Evolutionary conservation across 1,140 invertebrate species (phyloP), one percentile per base, ranked within the genome.

Genomic region (Rhizoglyphus robini): DNA sequence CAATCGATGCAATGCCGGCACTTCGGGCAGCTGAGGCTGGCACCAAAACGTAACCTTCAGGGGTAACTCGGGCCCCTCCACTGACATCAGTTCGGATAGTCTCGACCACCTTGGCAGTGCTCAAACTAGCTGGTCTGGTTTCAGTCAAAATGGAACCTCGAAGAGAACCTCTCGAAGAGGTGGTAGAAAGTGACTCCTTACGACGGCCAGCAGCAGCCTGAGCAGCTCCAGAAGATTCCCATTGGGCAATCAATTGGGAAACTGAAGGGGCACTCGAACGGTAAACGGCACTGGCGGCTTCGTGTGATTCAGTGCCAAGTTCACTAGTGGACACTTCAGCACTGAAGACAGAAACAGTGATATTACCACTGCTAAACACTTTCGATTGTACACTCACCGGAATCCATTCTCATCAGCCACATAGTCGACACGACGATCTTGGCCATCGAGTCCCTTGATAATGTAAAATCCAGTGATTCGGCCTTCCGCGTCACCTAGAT

Each of bases 361-460:
- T 27, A 8, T 67, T 25, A 31, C 36, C 54, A 49, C 30, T 23
- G 15, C 5, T 13, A 20, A 63, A 57, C 18, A 63, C 8, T 18
- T 4, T 18, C 20, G 15, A 29, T 25, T 59, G 34, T 11, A 49
- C 47, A n/a, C 30, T 36, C 18, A 63, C 47, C 63, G 31, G 65
- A 67, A 69, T 34, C 68, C 68, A 65, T 66, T 65, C 41, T 67
- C 68, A 51, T 69, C 68, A 27, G 68, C 68, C 23, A 68, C 65
- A 54, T 69, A 69, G 30, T 69, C 66, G 27, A 69, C 68, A 25
- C 67, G 64, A 58, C 68, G 66, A 54, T 69, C 66, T 30, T 66
- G 65, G 11, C 68, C 68, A 38, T 68, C 59, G 4, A 58, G 49
- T 54, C 67, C 68, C 48, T 65, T 29, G 2, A 54, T 47, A 23